Evolutionary conservation across 37 sponge, comb jelly and placozoan genomes (phyloP), one percentile per base, ranked within the genome.

Genomic region (Oopsacas minuta): DNA sequence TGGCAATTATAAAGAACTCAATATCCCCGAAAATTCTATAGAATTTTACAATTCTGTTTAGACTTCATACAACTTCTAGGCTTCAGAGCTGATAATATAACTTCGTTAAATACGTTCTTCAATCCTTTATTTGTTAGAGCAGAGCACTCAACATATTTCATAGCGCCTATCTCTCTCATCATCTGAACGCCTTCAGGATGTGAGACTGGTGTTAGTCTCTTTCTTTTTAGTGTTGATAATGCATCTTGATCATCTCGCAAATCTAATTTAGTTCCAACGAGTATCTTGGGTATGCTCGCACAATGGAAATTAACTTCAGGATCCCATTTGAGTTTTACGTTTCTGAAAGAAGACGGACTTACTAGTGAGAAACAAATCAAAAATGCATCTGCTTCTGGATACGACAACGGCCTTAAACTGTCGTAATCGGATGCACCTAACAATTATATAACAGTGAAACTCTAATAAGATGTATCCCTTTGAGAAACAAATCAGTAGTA

Each of bases 381-480:
- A 61, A 89, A 91, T 17, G 89, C 88, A 37, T 91, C 90, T 23
- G 92, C 88, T 37, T 89, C 88, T 34, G 92, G 90, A 39, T 91
- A 91, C 23, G 90, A 89, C 32, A 89, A 88, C 17, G 92, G 90
- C 7, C 92, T 38, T 20, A 91, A 86, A 0, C 92, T 39, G 51
- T 91, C 92, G 85, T 91, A 91, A 83, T 91, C 28, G 5, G 20
- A 3, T 5, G 7, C 5, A 3, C 75, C 75, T 61, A 61, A 20
- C 5, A n/a, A n/a, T 25, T 61, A 12, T 61, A 10, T 5, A 10
- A 61, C 7, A 32, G 75, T 61, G 17, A 17, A 46, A 46, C 51
- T 46, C 51, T 12, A 17, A 46, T 46, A 46, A 17, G 51, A 46
- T 17, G 51, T 46, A 46, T 17, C 51, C 51, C 51, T 46, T 17